Percentiles rank a stretch among this genome's conserved stretches.
phyloP scores from a whole-genome alignment of 1,140 invertebrate species.

The Archegozetes longisetosus region DNA sequence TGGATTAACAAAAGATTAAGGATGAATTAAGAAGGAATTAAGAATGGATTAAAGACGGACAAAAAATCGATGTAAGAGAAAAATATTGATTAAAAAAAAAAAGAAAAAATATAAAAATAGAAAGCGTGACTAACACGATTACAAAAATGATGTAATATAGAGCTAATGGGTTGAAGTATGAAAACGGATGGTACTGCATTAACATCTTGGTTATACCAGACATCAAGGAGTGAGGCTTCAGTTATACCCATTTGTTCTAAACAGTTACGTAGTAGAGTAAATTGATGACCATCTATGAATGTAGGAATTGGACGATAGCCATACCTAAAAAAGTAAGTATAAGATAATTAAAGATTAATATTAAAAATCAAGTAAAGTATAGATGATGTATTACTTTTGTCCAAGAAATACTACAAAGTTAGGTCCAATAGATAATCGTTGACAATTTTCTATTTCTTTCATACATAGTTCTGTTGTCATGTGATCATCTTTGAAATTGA shows the following conservation, averaged over 20 bases:
- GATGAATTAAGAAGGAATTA: too few species aligned
- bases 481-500: constrained; percentile 74
- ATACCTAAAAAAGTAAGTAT: constrained; percentile 36
- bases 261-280: constrained; percentile 70
- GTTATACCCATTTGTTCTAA: constrained; percentile 50
- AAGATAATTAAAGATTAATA: not conserved
- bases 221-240: constrained; percentile 67
- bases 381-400: constrained; percentile 45
- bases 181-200: constrained; percentile 82
- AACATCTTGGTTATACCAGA: constrained; percentile 90
- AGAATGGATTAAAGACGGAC: too few species aligned
- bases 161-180: constrained; percentile 88
- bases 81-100: not conserved
- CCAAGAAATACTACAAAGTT: constrained; percentile 95
- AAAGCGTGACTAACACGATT: constrained; percentile 70
- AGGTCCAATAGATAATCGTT: constrained; percentile 88
- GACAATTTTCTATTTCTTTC: constrained; percentile 94
- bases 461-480: constrained; percentile 97
- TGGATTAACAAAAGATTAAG: too few species aligned
- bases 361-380: not conserved
- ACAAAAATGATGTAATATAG: constrained; percentile 91
- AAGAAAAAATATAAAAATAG: not conserved
- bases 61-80: too few species aligned
- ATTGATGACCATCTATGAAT: constrained; percentile 76
- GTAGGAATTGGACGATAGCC: constrained; percentile 93